A percentile compares a stretch with the other conserved stretches of the same genome.
phyloP scores from a whole-genome alignment of 2,797 vertebrate species.

The Serranus cabrilla region DNA sequence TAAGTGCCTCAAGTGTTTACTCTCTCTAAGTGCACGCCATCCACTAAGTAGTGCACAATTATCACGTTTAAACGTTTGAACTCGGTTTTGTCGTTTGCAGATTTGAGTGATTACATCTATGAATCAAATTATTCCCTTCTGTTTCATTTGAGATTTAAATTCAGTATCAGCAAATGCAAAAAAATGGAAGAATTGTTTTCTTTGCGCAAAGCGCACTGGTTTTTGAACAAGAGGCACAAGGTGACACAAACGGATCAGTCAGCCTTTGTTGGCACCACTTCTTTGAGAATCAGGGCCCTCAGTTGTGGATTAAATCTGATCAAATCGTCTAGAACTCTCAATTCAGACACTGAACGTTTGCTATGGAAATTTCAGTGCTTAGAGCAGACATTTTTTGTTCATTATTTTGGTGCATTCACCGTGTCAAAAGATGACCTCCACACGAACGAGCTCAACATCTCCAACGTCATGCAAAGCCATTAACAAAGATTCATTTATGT shows the following conservation, averaged over 20 bases:
- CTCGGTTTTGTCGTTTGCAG: constrained; percentile 1
- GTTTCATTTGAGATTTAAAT: not conserved
- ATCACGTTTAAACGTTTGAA: not conserved
- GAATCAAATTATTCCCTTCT: not conserved
- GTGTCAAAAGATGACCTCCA: constrained; percentile 47
- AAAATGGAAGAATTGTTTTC: not conserved
- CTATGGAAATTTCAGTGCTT: constrained; percentile 27
- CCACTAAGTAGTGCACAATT: not conserved
- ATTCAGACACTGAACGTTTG: constrained; percentile 3
- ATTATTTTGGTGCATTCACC: constrained; percentile 70
- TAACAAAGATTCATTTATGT: constrained; percentile 31
- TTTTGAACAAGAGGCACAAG: constrained; percentile 4
- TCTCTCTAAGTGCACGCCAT: not conserved
- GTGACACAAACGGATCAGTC: constrained; percentile 23
- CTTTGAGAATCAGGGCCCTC: constrained; percentile 3
- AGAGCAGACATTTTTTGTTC: constrained; percentile 55
- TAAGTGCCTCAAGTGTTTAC: constrained; percentile 10
- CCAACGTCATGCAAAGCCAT: constrained; percentile 15
- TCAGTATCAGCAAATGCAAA: not conserved
- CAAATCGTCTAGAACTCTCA: not conserved
- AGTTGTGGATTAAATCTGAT: constrained; percentile 49
- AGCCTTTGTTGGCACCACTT: constrained; percentile 3
- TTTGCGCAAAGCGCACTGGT: not conserved
- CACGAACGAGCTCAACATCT: constrained; percentile 43
- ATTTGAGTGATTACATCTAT: constrained; percentile 1